Evolutionary conservation across 2,797 vertebrate genomes (phyloP).

Genomic region (Liparis tanakae): DNA sequence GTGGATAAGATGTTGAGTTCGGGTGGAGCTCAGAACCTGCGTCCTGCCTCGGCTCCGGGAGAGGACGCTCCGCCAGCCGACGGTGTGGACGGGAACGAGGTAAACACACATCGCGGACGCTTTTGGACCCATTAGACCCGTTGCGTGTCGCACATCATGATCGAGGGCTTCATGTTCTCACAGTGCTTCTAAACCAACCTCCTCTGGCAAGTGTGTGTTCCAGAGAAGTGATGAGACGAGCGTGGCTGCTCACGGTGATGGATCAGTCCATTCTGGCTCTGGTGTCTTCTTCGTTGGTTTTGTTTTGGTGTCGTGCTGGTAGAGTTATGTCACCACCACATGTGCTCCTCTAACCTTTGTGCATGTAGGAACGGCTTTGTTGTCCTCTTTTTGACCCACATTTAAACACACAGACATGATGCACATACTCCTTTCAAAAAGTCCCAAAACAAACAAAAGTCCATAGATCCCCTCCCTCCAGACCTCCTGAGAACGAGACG

Average conservation of each 20-base stretch:
- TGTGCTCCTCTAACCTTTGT: not conserved
- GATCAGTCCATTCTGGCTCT: no score
- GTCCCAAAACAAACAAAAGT: not conserved
- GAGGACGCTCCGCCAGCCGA: slow-evolving; percentile 78
- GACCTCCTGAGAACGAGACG: not conserved
- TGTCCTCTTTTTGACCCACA: not conserved
- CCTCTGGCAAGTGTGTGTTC: not conserved
- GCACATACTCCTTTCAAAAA: not conserved
- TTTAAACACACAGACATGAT: not conserved
- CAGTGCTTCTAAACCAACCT: slow-evolving; percentile 30
- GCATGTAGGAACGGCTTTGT: not conserved
- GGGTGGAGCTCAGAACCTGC: slow-evolving; percentile 75
- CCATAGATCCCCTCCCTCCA: not conserved
- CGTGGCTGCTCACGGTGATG: not conserved
- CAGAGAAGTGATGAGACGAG: not conserved
- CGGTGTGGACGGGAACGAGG: slow-evolving; percentile 92
- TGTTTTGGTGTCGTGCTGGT: not conserved
- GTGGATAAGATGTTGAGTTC: slow-evolving; percentile 90
- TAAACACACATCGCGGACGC: slow-evolving; percentile 54
- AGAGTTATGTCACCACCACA: not conserved
- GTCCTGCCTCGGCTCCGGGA: slow-evolving; percentile 86
- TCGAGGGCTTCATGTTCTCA: not conserved
- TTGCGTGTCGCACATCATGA: slow-evolving; percentile 7
- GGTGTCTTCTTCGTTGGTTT: not conserved
- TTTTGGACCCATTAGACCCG: slow-evolving; percentile 17